Conservation (phyloP, 1,140 invertebrate species). For the Drosophila sturtevanti region DNA sequence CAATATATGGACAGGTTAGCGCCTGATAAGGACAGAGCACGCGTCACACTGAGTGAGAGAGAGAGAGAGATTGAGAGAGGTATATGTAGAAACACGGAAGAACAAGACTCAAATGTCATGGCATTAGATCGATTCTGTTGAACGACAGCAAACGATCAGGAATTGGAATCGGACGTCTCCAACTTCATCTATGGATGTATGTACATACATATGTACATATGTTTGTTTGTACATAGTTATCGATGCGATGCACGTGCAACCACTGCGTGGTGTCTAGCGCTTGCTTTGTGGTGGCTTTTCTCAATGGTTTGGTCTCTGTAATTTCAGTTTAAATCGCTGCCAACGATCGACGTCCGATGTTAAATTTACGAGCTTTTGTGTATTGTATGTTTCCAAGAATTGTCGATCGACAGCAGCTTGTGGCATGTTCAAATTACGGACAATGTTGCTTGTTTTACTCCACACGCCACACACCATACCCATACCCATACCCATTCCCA, state of each 20-base stretch:
- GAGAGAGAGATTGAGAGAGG: constrained; percentile 7
- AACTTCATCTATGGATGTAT: constrained; percentile 18
- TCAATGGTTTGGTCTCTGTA: constrained; percentile 60
- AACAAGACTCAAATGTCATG: constrained; percentile 66
- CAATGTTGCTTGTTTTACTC: constrained; percentile 51
- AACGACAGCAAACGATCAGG: constrained; percentile 75
- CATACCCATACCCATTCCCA: not conserved
- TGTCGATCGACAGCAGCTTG: constrained; percentile 24
- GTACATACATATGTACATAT: too few species aligned
- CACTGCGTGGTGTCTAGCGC: constrained; percentile 39
- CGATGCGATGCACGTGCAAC: constrained; percentile 68
- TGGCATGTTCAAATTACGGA: constrained; percentile 69
- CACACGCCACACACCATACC: not conserved
- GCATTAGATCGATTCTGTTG: constrained; percentile 58
- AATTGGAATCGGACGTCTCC: constrained; percentile 35
- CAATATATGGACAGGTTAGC: constrained; percentile 77
- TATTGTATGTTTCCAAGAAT: constrained; percentile 59
- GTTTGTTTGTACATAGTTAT: constrained; percentile 47
- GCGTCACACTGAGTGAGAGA: constrained; percentile 32
- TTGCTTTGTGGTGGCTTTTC: constrained; percentile 48
- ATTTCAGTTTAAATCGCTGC: constrained; percentile 70
- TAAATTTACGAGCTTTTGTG: constrained; percentile 71
- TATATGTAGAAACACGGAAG: constrained; percentile 68
- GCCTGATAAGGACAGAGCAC: constrained; percentile 74
- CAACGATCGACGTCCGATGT: constrained; percentile 49